Conservation (phyloP, 2,888 invertebrate genomes). For the Electrophaes corylata region DNA sequence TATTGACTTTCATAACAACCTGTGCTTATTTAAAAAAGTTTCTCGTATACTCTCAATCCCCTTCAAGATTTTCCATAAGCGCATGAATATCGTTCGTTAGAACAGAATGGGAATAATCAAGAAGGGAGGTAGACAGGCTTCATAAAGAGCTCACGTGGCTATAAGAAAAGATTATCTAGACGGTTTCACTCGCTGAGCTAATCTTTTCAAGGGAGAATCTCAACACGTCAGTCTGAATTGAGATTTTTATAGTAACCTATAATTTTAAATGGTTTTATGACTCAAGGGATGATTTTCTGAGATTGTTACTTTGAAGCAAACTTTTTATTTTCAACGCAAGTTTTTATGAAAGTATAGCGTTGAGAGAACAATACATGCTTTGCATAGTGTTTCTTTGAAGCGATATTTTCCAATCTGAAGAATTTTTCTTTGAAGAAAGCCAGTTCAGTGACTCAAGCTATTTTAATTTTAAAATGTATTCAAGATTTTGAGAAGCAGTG, state of each 20-base stretch:
- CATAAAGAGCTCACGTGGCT: slow-evolving; percentile 34
- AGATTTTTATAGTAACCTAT: slow-evolving; percentile 27
- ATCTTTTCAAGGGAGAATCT: slow-evolving; percentile 29
- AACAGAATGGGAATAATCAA: slow-evolving; percentile 27
- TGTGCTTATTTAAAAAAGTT: background rate
- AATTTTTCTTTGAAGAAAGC: slow-evolving; percentile 7
- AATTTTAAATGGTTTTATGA: slow-evolving; percentile 14
- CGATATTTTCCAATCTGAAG: slow-evolving; percentile 18
- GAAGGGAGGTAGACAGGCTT: slow-evolving; percentile 18
- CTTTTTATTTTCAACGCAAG: slow-evolving; percentile 15
- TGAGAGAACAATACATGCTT: slow-evolving; percentile 19
- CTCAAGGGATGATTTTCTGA: slow-evolving; percentile 5
- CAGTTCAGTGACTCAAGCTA: slow-evolving; percentile 1
- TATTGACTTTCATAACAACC: too few relatives aligned
- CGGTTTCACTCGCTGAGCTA: slow-evolving; percentile 31
- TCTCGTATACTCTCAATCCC: background rate
- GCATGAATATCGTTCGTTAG: slow-evolving; percentile 24
- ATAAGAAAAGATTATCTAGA: slow-evolving; percentile 37
- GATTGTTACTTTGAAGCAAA: slow-evolving; percentile 9
- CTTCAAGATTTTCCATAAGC: slow-evolving; percentile 8
- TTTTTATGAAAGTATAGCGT: slow-evolving; percentile 12
- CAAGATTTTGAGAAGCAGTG: background rate
- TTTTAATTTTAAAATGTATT: slow-evolving; percentile 4
- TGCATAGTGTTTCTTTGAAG: slow-evolving; percentile 19
- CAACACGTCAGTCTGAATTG: slow-evolving; percentile 26